Conservation (phyloP, 2,888 invertebrate species). For the Drosophila subquinaria region DNA sequence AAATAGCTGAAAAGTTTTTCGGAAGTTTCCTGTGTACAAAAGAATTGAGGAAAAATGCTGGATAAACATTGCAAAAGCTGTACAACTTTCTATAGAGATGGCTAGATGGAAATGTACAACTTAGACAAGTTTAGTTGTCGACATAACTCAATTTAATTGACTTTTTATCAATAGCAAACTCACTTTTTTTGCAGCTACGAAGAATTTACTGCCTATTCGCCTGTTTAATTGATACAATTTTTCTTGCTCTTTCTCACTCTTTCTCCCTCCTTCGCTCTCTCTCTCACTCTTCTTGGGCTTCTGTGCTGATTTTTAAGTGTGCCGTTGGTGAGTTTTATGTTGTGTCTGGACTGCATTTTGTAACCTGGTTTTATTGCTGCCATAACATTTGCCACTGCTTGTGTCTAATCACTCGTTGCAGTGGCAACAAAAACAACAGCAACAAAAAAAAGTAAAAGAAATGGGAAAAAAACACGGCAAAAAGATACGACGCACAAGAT, state of each 20-base stretch:
- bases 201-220: constrained; percentile 23
- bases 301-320: constrained; percentile 66
- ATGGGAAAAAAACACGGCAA: constrained; percentile 10
- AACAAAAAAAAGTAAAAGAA: constrained; percentile 2
- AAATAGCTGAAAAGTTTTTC: constrained; percentile 1
- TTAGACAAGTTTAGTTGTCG: constrained; percentile 28
- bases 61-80: constrained; percentile 6
- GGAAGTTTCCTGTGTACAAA: not conserved
- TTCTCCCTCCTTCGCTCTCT: not conserved
- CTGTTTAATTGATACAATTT: constrained; percentile 50
- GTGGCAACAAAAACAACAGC: not conserved
- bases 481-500: constrained; percentile 69
- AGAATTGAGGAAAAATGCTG: constrained; percentile 3
- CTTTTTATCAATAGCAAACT: constrained; percentile 75
- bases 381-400: constrained; percentile 71
- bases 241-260: not conserved
- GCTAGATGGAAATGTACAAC: not conserved
- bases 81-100: constrained; percentile 9
- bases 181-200: constrained; percentile 49
- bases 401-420: constrained; percentile 70
- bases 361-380: constrained; percentile 79
- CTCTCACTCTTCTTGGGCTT: constrained; percentile 8
- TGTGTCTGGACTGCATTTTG: constrained; percentile 76
- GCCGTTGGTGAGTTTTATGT: constrained; percentile 62
- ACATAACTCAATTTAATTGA: constrained; percentile 56